Conservation (phyloP, 1,140 invertebrate genomes). For the Lasaia peninsularis region DNA sequence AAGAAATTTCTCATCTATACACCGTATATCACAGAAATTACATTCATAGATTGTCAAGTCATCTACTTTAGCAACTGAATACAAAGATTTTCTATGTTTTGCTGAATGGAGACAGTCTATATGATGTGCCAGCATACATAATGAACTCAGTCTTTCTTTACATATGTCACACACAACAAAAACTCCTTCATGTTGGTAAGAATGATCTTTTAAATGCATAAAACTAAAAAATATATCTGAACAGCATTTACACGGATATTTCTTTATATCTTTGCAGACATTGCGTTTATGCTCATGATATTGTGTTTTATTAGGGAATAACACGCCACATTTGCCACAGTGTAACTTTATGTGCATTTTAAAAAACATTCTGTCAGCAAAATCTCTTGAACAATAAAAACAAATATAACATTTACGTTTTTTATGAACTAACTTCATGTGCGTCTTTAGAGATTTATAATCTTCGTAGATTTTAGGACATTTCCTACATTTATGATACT, state of each 20-base stretch:
- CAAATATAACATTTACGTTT: constrained; percentile 65
- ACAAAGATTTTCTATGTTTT: constrained; percentile 32
- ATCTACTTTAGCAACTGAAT: constrained; percentile 33
- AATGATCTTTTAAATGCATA: constrained; percentile 61
- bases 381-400: constrained; percentile 55
- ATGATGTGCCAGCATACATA: constrained; percentile 53
- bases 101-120: constrained; percentile 49
- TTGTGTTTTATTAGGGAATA: constrained; percentile 38
- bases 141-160: constrained; percentile 51
- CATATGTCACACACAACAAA: constrained; percentile 57
- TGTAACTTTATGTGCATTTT: constrained; percentile 64
- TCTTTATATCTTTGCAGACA: constrained; percentile 40
- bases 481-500: constrained; percentile 59
- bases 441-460: constrained; percentile 43
- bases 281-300: constrained; percentile 42
- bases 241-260: constrained; percentile 50
- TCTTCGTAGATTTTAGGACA: constrained; percentile 54
- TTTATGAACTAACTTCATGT: constrained; percentile 54
- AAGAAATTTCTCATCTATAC: constrained; percentile 36
- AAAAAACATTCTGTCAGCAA: constrained; percentile 58
- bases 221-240: constrained; percentile 39
- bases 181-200: constrained; percentile 43
- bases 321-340: constrained; percentile 45
- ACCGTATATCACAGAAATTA: constrained; percentile 54
- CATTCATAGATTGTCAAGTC: constrained; percentile 39